phyloP scores from a whole-genome alignment of 2,797 vertebrate species.

The Sylvia borin region DNA sequence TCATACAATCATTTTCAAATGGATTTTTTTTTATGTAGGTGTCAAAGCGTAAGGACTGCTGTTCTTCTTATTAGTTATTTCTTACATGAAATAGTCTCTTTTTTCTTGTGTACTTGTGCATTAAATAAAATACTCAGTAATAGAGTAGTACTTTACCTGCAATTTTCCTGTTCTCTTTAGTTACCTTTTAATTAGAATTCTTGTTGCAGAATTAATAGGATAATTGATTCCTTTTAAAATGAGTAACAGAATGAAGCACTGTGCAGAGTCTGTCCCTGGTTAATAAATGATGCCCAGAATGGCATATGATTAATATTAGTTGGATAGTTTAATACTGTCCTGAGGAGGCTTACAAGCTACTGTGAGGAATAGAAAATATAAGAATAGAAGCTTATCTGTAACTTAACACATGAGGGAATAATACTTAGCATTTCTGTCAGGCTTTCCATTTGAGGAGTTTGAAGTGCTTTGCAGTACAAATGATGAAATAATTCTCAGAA shows the following conservation, averaged over 20 bases:
- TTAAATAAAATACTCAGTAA: not conserved
- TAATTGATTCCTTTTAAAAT: constrained; percentile 46
- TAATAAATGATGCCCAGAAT: constrained; percentile 27
- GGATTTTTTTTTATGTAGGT: not conserved
- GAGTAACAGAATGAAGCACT: not conserved
- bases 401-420: constrained; percentile 40
- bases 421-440: constrained; percentile 42
- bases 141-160: not conserved
- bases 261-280: not conserved
- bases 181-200: constrained; percentile 43
- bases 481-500: constrained; percentile 25
- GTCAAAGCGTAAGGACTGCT: not conserved
- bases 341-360: constrained; percentile 24
- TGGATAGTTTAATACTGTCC: constrained; percentile 11
- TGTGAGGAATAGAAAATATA: not conserved
- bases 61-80: not conserved
- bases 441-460: constrained; percentile 18
- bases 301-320: constrained; percentile 39
- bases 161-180: not conserved
- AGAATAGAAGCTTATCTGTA: constrained; percentile 49
- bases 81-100: not conserved
- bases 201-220: constrained; percentile 25
- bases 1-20: not conserved
- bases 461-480: constrained; percentile 29
- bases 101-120: not conserved